These are phyloP conservation scores for Corydoras maculifer DNA, from an alignment of 2,113 vertebrate species.

Conservation along the genomic window DNA sequence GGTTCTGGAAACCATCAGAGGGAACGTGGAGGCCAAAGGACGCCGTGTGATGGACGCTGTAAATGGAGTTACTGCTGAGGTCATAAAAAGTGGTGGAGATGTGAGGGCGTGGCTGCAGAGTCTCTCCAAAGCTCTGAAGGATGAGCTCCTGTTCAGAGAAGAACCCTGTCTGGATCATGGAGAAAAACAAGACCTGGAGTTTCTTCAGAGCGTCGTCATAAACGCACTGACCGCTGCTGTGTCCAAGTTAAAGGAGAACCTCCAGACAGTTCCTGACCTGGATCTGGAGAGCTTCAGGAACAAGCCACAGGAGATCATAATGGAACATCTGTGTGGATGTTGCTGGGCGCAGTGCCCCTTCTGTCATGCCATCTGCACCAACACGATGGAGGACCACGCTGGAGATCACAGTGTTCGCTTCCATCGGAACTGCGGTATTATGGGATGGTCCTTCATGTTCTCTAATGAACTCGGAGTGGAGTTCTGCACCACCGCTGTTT, in stretches of 20 bases:
- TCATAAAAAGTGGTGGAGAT: too few relatives aligned
- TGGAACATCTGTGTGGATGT: slow-evolving; percentile 26
- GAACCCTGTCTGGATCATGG: too few relatives aligned
- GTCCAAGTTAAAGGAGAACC: neutral
- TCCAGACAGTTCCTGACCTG: neutral
- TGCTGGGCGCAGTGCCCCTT: slow-evolving; percentile 40
- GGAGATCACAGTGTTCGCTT: slow-evolving; percentile 20
- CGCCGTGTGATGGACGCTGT: too few relatives aligned
- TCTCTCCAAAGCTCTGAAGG: too few relatives aligned
- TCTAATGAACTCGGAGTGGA: neutral
- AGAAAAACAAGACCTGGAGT: neutral
- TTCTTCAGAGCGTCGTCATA: neutral
- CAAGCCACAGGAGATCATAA: slow-evolving; percentile 28
- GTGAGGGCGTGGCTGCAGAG: too few relatives aligned
- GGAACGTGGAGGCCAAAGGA: too few relatives aligned
- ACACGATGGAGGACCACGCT: slow-evolving; percentile 16
- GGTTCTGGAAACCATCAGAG: too few relatives aligned
- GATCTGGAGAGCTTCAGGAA: slow-evolving; percentile 8
- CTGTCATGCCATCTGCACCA: slow-evolving; percentile 36
- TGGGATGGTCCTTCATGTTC: neutral
- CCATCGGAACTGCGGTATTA: neutral
- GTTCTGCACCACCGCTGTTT: slow-evolving; percentile 8
- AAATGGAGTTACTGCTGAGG: too few relatives aligned
- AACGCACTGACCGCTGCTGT: neutral
- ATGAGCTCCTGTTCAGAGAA: too few relatives aligned